phyloP scores from a whole-genome alignment of 2,888 invertebrate genomes.

The Dynastes maya region DNA sequence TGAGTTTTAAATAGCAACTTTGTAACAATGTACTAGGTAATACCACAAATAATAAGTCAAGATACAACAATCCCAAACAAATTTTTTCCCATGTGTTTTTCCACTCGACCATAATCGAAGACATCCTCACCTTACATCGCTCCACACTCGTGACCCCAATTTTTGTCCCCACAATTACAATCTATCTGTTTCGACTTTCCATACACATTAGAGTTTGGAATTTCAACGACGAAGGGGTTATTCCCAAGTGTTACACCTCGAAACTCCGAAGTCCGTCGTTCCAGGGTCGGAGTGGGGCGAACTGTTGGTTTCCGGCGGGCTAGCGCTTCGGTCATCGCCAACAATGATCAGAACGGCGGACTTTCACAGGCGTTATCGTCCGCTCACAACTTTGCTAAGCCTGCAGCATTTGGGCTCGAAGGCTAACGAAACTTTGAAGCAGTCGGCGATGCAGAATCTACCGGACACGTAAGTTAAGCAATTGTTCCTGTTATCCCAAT shows the following conservation, averaged over 20 bases:
- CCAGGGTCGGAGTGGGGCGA: constrained; percentile 79
- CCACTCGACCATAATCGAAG: too few species aligned
- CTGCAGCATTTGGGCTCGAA: constrained; percentile 70
- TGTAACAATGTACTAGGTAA: too few species aligned
- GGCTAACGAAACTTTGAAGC: constrained; percentile 73
- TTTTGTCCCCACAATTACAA: neutral
- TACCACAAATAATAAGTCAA: too few species aligned
- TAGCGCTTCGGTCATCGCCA: constrained; percentile 71
- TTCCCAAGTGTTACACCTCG: constrained; percentile 79
- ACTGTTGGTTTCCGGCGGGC: constrained; percentile 76
- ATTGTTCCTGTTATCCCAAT: neutral
- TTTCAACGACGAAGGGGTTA: constrained; percentile 81
- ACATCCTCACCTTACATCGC: too few species aligned
- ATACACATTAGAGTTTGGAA: constrained; percentile 75
- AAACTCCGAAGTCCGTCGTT: constrained; percentile 77
- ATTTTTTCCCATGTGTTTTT: too few species aligned
- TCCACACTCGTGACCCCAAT: too few species aligned
- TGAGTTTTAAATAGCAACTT: too few species aligned
- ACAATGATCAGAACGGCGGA: constrained; percentile 58
- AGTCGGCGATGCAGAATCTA: constrained; percentile 72
- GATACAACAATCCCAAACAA: too few species aligned
- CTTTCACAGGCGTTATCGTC: constrained; percentile 74
- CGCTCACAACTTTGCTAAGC: constrained; percentile 74
- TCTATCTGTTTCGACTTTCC: neutral
- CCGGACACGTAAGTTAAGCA: constrained; percentile 72